Base-by-base conservation (phyloP, 2,888 invertebrate species). In the Zonitis immaculata region DNA sequence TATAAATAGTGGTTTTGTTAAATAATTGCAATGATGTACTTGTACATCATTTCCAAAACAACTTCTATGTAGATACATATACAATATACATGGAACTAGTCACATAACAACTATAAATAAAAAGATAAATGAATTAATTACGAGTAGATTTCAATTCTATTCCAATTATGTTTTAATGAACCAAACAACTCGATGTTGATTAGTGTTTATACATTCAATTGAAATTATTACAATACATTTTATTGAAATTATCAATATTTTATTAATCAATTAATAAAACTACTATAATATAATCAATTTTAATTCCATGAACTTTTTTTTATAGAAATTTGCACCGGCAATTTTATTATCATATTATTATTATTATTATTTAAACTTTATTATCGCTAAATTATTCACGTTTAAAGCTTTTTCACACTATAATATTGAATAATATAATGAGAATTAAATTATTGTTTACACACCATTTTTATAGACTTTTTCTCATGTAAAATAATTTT, bases 121-220 rank as follows among this genome's bases (percentile, higher is more conserved):
- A 35, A 14, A 35, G 35, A 25, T 12, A 12, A 47, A 47, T 35
- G 47, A 25, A 39, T 47, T 47, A 47, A 47, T 47, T 47, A 39
- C 25, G 35, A 25, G 39, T 39, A 47, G 47, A 39, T 39, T 47
- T 39, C 47, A 35, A 25, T 47, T 47, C 39, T 39, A 47, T 47
- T 47, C 25, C 47, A 35, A 35, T 47, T 39, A 47, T 47, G 22
- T 39, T 47, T 35, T 47, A 47, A 47, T 47, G 39, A 47, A 26
- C 32, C 35, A 47, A 47, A n/a, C 20, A 47, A 8, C 32, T 39
- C 25, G 9, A 25, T 7, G 3, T 22, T 35, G 39, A 47, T 47
- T 47, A 47, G 7, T n/a, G 27, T 22, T 32, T 30, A 22, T 39
- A 35, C 39, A 47, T 25, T 39, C 47, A 39, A 47, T 47, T 47